These are phyloP conservation scores for Conopomorpha cramerella DNA, from an alignment of 1,140 invertebrate species.

Conservation along the genomic window DNA sequence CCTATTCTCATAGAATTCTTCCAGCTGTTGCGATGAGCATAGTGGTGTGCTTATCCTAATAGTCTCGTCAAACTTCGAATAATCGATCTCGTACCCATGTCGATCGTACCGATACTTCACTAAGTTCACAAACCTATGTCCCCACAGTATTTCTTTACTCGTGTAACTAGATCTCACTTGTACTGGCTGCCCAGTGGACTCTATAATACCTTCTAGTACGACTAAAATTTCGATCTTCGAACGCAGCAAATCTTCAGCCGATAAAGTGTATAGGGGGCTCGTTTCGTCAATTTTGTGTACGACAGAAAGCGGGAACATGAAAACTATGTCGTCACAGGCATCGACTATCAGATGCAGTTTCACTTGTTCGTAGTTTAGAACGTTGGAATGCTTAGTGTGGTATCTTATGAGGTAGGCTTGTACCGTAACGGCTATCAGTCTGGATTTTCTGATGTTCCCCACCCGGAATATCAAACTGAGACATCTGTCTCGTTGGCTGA, in stretches of 20 bases:
- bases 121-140: conserved; percentile 67
- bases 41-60: conserved; percentile 80
- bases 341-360: conserved; percentile 73
- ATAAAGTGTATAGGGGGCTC: conserved; percentile 79
- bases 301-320: conserved; percentile 83
- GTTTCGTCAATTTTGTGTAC: conserved; percentile 70
- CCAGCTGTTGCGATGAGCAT: conserved; percentile 75
- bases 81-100: conserved; percentile 83
- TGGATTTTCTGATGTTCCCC: conserved; percentile 91
- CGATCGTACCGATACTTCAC: conserved; percentile 80
- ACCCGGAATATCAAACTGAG: conserved; percentile 88
- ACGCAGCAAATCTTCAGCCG: conserved; percentile 75
- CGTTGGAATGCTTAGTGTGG: conserved; percentile 75
- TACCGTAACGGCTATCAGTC: conserved; percentile 83
- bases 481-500: conserved; percentile 79
- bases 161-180: conserved; percentile 68
- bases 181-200: conserved; percentile 67
- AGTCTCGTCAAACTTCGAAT: conserved; percentile 78
- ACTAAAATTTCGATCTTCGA: conserved; percentile 74
- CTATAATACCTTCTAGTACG: conserved; percentile 72
- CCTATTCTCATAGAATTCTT: conserved; percentile 57
- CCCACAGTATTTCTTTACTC: conserved; percentile 71
- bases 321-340: conserved; percentile 73
- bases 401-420: conserved; percentile 79
- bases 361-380: conserved; percentile 71